These are phyloP conservation scores for Anguilla marmorata DNA, from an alignment of 2,797 vertebrate genomes.

Conservation along the genomic window DNA sequence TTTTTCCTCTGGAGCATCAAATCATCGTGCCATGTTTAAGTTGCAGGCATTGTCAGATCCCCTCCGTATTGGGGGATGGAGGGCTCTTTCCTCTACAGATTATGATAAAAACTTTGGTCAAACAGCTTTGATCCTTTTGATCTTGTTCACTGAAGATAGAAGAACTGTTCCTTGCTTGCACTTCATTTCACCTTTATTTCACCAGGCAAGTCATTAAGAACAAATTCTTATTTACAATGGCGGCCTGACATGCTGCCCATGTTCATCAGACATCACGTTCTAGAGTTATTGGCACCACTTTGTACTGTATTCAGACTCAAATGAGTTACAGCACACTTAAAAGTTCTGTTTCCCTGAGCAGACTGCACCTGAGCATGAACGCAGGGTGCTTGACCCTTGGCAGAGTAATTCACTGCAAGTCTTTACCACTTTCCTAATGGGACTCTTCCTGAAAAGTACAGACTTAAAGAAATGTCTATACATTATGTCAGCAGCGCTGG, in stretches of 20 bases:
- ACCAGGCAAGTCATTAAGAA: no score
- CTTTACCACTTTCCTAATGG: constrained; percentile 58
- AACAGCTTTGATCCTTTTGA: background rate
- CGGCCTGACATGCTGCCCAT: background rate
- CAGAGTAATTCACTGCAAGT: constrained; percentile 58
- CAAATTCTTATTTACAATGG: no score
- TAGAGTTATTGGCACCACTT: background rate
- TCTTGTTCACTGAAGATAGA: background rate
- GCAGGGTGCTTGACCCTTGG: constrained; percentile 47
- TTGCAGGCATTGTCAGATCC: background rate
- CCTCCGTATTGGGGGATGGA: background rate
- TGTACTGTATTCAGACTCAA: background rate
- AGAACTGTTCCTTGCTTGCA: no score
- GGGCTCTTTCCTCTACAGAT: background rate
- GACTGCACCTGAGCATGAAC: constrained; percentile 59
- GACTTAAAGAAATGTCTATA: constrained; percentile 47
- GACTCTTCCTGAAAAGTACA: constrained; percentile 45
- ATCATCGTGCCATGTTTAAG: background rate
- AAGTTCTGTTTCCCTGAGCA: constrained; percentile 58
- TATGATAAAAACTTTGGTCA: background rate
- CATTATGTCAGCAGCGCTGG: constrained; percentile 53
- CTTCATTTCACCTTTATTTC: background rate
- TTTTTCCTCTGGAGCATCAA: no score
- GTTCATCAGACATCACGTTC: background rate
- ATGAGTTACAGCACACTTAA: constrained; percentile 7